Conservation (phyloP, 2,113 vertebrate species). For the Danio rerio region GRCz12tu NC_133190.1:46764001-46764500, state of each 20-base stretch:
- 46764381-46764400: slow-evolving; percentile 19
- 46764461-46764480: slow-evolving; percentile 55
- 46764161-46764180: slow-evolving; percentile 5
- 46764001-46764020: slow-evolving; percentile 9
- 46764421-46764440: slow-evolving; percentile 22
- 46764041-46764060: background rate
- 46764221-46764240: slow-evolving; percentile 32
- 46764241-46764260: slow-evolving; percentile 72
- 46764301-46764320: background rate
- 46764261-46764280: slow-evolving; percentile 29
- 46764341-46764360: background rate
- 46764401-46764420: background rate
- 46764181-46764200: too few relatives aligned
- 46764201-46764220: background rate
- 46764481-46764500: slow-evolving; percentile 9
- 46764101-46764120: slow-evolving; percentile 33
- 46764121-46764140: slow-evolving; percentile 41
- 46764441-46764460: slow-evolving; percentile 23
- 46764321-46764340: slow-evolving; percentile 18
- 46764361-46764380: background rate
- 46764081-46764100: background rate
- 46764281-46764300: background rate
- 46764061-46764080: background rate
- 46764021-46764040: too few relatives aligned
- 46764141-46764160: slow-evolving; percentile 9